Conservation (phyloP, 2,113 vertebrate species). For the Mionectes macconnelli region DNA sequence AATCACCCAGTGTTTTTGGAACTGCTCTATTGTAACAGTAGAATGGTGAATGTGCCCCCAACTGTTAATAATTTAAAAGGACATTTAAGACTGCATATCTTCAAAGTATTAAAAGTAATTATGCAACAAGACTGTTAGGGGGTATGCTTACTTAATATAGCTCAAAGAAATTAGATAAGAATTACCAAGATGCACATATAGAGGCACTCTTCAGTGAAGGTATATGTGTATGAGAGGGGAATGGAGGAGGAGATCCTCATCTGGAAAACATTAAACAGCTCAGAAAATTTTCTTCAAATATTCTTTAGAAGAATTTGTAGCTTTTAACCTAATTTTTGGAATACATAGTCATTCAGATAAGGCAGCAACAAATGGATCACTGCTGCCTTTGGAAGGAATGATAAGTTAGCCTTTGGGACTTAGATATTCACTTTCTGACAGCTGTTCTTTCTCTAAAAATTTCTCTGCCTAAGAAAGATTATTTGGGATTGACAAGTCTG, state of each 20-base stretch:
- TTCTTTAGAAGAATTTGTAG: neutral
- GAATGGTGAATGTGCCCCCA: neutral
- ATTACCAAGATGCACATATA: neutral
- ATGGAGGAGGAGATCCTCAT: neutral
- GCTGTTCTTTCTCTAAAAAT: neutral
- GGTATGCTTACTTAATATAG: neutral
- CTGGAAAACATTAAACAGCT: neutral
- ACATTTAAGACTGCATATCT: neutral
- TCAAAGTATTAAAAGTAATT: slow-evolving; percentile 22
- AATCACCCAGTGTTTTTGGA: neutral
- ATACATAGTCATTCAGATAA: neutral
- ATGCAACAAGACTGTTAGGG: neutral
- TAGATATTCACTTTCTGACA: neutral
- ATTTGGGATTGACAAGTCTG: neutral
- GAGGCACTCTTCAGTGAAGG: neutral
- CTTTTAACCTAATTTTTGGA: slow-evolving; percentile 18
- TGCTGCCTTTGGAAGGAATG: slow-evolving; percentile 15
- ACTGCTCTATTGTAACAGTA: neutral
- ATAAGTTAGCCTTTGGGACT: slow-evolving; percentile 11
- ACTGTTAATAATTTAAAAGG: neutral
- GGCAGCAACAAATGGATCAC: slow-evolving; percentile 5
- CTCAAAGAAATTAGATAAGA: slow-evolving; percentile 13
- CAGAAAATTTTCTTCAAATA: neutral
- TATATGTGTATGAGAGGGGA: neutral
- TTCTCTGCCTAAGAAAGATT: slow-evolving; percentile 2